Evolutionary conservation across 1,140 invertebrate genomes (phyloP).

Genomic region (Pristionchus pacificus): DNA sequence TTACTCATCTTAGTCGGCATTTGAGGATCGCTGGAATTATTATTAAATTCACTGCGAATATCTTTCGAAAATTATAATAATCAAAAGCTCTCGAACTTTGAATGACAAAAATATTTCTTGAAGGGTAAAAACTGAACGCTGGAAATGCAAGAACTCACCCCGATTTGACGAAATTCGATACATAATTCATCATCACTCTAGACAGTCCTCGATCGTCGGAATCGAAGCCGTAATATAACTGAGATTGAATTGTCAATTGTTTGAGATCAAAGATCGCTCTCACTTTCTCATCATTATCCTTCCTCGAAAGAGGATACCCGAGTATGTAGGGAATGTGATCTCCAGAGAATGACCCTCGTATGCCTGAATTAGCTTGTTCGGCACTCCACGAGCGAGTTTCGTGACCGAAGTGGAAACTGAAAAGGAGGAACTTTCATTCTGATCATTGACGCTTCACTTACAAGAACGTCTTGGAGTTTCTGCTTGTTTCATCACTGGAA

Average conservation of each 20-base stretch:
- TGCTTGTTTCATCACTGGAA: conserved; percentile 63
- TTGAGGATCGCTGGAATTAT: conserved; percentile 44
- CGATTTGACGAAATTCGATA: conserved; percentile 93
- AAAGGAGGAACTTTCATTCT: conserved; percentile 1
- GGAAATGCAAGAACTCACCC: conserved; percentile 70
- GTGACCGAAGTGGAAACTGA: conserved; percentile 53
- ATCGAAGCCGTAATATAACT: conserved; percentile 68
- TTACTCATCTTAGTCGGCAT: conserved; percentile 48
- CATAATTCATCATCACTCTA: conserved; percentile 86
- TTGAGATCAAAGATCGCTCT: background rate
- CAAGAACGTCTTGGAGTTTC: conserved; percentile 70
- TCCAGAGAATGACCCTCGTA: conserved; percentile 79
- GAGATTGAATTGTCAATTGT: conserved; percentile 13
- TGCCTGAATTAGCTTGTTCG: conserved; percentile 74
- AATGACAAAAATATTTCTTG: too few species aligned
- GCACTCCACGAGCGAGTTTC: conserved; percentile 80
- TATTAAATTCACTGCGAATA: background rate
- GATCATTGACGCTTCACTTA: conserved; percentile 66
- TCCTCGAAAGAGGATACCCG: conserved; percentile 75
- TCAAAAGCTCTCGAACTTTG: too few species aligned
- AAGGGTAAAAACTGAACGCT: too few species aligned
- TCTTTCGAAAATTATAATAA: conserved; percentile 4
- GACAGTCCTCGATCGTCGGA: conserved; percentile 80
- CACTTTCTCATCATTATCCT: conserved; percentile 41
- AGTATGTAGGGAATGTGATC: conserved; percentile 89